Conservation (phyloP, 2,113 vertebrate species). For the Anas platyrhynchos region DNA sequence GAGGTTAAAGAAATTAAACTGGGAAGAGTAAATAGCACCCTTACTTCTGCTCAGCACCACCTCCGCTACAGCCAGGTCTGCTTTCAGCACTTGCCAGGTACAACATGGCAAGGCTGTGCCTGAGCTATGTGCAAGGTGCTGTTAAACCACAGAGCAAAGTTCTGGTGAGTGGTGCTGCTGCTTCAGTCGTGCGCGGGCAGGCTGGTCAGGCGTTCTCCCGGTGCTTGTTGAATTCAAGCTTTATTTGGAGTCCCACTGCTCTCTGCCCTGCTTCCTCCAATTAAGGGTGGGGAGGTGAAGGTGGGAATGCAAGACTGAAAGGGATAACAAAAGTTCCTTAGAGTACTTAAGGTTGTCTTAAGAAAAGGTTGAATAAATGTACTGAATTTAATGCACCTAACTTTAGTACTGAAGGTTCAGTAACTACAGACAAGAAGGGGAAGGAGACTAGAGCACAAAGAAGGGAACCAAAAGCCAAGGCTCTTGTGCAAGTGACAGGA, state of each 20-base stretch:
- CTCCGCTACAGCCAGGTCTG: neutral
- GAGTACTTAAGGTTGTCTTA: neutral
- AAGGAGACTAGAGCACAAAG: neutral
- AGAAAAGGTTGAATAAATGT: neutral
- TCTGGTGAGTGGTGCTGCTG: neutral
- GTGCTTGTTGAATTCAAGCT: slow-evolving; percentile 17
- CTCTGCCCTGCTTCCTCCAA: neutral
- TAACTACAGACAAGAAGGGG: neutral
- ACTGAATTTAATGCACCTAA: neutral
- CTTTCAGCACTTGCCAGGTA: neutral
- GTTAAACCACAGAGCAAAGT: neutral
- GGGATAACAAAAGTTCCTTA: neutral
- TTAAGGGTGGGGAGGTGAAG: slow-evolving; percentile 14
- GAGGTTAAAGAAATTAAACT: neutral
- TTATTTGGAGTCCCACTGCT: slow-evolving; percentile 10
- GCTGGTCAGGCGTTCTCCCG: neutral
- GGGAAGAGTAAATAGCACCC: neutral
- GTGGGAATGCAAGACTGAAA: neutral
- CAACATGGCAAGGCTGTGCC: neutral
- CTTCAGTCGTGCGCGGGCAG: neutral
- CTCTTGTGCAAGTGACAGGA: neutral
- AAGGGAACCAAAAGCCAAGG: neutral
- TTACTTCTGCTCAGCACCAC: neutral
- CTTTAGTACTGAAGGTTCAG: neutral
- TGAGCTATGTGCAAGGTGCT: neutral